phyloP scores from a whole-genome alignment of 2,888 invertebrate genomes.

The Spicauda simplicius region DNA sequence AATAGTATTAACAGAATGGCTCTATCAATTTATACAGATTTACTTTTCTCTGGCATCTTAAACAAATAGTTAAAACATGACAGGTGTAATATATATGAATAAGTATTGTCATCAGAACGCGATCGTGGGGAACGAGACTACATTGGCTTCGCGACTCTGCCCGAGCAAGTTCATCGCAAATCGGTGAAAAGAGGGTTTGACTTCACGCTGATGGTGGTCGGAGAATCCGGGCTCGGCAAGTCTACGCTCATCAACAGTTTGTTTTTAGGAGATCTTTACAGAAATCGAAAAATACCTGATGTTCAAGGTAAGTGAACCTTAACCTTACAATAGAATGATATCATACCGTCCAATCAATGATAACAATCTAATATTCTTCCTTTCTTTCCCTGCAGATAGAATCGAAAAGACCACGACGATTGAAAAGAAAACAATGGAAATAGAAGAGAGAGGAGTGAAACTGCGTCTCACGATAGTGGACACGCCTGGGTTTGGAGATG shows the following conservation, averaged over 20 bases:
- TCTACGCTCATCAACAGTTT: conserved; percentile 97
- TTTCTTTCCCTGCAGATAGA: conserved; percentile 68
- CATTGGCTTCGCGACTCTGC: conserved; percentile 97
- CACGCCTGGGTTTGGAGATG: conserved; percentile 98
- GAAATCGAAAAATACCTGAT: conserved; percentile 90
- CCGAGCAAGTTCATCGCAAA: conserved; percentile 98
- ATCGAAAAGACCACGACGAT: conserved; percentile 89
- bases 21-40: background rate
- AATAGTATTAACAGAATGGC: background rate
- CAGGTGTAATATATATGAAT: conserved; percentile 31
- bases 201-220: conserved; percentile 98
- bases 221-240: conserved; percentile 97
- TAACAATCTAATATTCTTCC: background rate
- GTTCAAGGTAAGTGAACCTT: conserved; percentile 85
- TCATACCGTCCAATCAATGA: background rate
- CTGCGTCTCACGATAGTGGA: conserved; percentile 96
- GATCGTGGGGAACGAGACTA: conserved; percentile 89
- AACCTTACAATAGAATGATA: background rate
- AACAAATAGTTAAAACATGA: background rate
- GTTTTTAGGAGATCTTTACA: conserved; percentile 96
- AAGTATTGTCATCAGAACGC: conserved; percentile 64
- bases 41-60: background rate
- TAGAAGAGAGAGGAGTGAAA: conserved; percentile 96
- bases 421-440: conserved; percentile 95
- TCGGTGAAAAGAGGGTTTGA: conserved; percentile 98